These are phyloP conservation scores for Mya arenaria DNA, from an alignment of 1,140 invertebrate species.

Conservation along the genomic window DNA sequence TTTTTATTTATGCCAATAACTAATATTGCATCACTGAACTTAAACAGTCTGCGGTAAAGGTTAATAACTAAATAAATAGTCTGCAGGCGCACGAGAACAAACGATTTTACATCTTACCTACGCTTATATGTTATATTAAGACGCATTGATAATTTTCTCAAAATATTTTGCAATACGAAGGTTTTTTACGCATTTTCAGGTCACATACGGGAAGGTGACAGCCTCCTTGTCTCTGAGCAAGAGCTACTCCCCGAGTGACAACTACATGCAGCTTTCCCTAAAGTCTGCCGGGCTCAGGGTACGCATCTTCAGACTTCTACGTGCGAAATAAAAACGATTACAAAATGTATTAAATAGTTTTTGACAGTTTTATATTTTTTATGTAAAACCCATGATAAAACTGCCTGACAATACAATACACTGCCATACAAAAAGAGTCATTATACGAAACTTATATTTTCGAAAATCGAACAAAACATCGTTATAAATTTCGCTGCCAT, in stretches of 20 bases:
- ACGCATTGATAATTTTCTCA: no score
- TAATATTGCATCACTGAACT: no score
- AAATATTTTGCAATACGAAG: no score
- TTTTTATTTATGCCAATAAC: no score
- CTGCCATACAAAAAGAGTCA: neutral
- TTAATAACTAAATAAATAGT: no score
- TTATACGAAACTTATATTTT: neutral
- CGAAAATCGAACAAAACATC: neutral
- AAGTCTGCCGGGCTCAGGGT: constrained; percentile 60
- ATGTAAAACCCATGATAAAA: neutral
- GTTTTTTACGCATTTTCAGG: no score
- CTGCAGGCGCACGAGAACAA: no score
- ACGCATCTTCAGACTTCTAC: no score
- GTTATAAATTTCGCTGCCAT: neutral
- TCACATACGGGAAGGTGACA: constrained; percentile 41
- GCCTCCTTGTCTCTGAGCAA: constrained; percentile 52
- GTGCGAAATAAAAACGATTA: neutral
- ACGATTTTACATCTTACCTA: no score
- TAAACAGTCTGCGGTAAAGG: no score
- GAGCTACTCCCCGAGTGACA: constrained; percentile 73
- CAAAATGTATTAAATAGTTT: neutral
- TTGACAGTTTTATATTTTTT: neutral
- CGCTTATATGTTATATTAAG: no score
- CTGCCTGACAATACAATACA: neutral
- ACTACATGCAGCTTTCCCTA: constrained; percentile 71